Evolutionary conservation across 1,140 invertebrate genomes (phyloP).

Genomic region (Hydropsyche tenuis): DNA sequence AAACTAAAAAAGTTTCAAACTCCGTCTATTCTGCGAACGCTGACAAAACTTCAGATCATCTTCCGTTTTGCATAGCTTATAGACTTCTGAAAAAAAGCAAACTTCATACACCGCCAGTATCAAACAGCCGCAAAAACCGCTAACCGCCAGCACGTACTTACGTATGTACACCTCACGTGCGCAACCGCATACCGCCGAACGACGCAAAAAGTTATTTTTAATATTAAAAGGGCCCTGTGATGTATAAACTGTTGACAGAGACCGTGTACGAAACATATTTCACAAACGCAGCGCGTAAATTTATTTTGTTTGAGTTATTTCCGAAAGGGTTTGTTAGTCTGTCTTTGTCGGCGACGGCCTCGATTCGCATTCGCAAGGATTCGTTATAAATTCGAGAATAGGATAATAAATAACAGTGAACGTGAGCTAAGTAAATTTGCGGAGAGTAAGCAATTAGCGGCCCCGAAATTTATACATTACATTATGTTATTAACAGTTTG

Average conservation of each 20-base stretch:
- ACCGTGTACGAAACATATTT: too few species aligned
- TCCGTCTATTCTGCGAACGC: background rate
- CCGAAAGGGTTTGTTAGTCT: background rate
- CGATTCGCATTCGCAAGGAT: background rate
- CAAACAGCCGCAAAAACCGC: background rate
- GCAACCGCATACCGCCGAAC: background rate
- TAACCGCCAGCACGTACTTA: background rate
- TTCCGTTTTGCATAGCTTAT: background rate
- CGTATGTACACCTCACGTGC: background rate
- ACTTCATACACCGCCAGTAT: background rate
- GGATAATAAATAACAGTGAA: background rate
- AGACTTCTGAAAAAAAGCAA: too few species aligned
- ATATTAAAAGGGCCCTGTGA: too few species aligned
- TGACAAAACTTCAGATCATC: background rate
- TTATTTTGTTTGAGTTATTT: slow-evolving; percentile 11
- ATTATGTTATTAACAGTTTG: too few species aligned
- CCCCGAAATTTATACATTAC: too few species aligned
- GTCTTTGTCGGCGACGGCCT: too few species aligned
- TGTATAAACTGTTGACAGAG: too few species aligned
- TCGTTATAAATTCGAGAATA: background rate
- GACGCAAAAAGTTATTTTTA: too few species aligned
- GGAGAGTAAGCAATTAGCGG: background rate
- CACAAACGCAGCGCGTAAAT: background rate
- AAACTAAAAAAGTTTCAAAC: slow-evolving; percentile 17
- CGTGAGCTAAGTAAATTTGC: slow-evolving; percentile 1